phyloP scores from a whole-genome alignment of 1,140 invertebrate species.

The Drosophila pallidifrons region DNA sequence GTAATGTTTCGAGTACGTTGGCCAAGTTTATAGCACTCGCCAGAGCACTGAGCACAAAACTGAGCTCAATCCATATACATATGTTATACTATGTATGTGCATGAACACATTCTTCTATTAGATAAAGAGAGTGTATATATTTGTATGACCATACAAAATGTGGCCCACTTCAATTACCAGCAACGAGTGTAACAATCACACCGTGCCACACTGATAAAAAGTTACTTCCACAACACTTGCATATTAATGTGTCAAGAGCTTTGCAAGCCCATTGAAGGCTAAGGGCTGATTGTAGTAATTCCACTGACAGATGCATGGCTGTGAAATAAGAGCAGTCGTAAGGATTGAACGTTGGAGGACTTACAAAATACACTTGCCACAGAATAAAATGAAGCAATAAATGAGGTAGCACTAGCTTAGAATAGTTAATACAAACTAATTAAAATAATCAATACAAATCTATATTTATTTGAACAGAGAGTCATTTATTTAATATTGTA shows the following conservation, averaged over 20 bases:
- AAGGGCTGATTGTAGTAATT: not conserved
- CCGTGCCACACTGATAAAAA: not conserved
- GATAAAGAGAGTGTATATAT: slow-evolving; percentile 15
- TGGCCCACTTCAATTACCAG: slow-evolving; percentile 63
- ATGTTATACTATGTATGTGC: not conserved
- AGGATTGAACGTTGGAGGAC: no score
- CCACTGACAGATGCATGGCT: not conserved
- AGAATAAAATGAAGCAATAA: not conserved
- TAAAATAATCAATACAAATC: no score
- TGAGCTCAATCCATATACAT: slow-evolving; percentile 31
- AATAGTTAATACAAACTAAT: no score
- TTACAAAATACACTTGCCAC: not conserved
- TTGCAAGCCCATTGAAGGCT: slow-evolving; percentile 1
- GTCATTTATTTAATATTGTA: no score
- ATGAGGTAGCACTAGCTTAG: no score
- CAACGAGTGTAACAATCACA: slow-evolving; percentile 36
- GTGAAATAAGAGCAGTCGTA: not conserved
- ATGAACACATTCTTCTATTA: slow-evolving; percentile 29
- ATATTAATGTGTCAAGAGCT: slow-evolving; percentile 1
- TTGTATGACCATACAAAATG: slow-evolving; percentile 1
- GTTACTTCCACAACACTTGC: not conserved
- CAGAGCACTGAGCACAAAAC: slow-evolving; percentile 37
- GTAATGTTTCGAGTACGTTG: slow-evolving; percentile 52
- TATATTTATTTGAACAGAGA: no score
- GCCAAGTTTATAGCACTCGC: slow-evolving; percentile 71